Evolutionary conservation across 2,797 vertebrate species (phyloP), one percentile per base, ranked within the genome.

Genomic region (Rhynchonycteris naso): DNA sequence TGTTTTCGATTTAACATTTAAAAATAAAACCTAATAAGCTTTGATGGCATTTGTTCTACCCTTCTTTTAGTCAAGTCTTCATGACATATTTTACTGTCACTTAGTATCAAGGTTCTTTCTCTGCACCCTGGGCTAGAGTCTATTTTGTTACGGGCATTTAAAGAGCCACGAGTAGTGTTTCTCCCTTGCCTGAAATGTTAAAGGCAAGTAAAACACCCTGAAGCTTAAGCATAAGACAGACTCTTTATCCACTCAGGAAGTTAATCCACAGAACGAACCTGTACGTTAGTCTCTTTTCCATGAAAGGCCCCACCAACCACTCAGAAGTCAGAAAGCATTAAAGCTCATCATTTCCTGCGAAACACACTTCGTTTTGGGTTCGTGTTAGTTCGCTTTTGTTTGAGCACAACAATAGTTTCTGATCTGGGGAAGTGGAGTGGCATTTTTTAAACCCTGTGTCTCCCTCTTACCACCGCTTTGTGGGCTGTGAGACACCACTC

Each of bases 1-100:
- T 61, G 43, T 87, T 63, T 96, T 94, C 92, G 75, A 13, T 38
- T 89, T 91, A 88, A 88, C 94, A 91, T 92, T 96, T 95, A 59
- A 1, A 95, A 96, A 88, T 86, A 59, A 92, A 97, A 90, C 5
- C 59, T 86, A 88, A 26, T 59, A 93, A 89, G 14, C 14, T 89
- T 65, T 30, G 63, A 47, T 83, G 30, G 50, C 65, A 28, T 79
- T 76, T 22, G 22, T 47, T 56, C 38, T 69, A 47, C 30, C 74
- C n/a, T 91, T 88, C 79, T 75, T 96, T 93, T 33, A 84, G 84
- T 52, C 35, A 85, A 88, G 26, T 81, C 92, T 80, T 95, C 63
- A 66, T 71, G 89, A 85, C 61, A 65, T 71, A n/a, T 90, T 93
- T 72, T 58, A 47, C 38, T 71, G 93, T 63, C 66, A n/a, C 9